Evolutionary conservation across 2,797 vertebrate species (phyloP), one percentile per base, ranked within the genome.

Genomic region (Ataeniobius toweri): DNA sequence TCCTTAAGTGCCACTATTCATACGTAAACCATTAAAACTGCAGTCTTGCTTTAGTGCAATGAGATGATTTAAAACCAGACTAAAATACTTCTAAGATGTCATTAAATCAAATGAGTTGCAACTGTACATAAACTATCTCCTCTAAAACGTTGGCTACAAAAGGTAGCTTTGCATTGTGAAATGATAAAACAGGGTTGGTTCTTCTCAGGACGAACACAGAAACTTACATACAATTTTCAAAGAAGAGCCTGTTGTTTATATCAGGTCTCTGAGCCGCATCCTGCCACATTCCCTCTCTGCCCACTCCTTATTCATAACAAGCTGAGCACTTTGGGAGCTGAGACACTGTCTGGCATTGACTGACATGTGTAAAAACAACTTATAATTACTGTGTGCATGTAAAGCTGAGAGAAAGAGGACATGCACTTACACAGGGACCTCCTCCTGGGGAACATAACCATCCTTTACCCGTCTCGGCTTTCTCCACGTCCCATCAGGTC

Each of bases 401-500:
- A 72, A 7, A 69, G 22, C n/a, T 82, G 28, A 6, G 46, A 48
- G 61, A 5, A n/a, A 56, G 6, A 78, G n/a, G 22, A 39, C 22
- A 9, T 26, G 7, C 28, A 95, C 97, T 94, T 95, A 98, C 97
- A 99, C 98, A 14, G 97, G 98, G 63, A 98, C 97, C 91, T 99
- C 98, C 89, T 98, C 98, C 93, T 98, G 98, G 0, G 98, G 98
- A 20, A 97, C 95, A 51, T 98, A 99, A 75, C 98, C 98, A 26
- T 98, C 97, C 90, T 97, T 98, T 82, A 99, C 97, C 76, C 95
- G 93, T 81, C 97, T 94, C 28, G 97, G 97, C 84, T 98, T 99
- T 89, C 98, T 95, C 98, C 98, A 99, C 9, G 97, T 97, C 51
- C 98, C 97, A 86, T 99, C 98, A 0, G 98, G 97, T 48, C 98